Percentiles rank a stretch among this genome's conserved stretches.
Evolutionary conservation across 2,888 invertebrate species (phyloP).

Genomic region (Lissocephala sabroskyi): DNA sequence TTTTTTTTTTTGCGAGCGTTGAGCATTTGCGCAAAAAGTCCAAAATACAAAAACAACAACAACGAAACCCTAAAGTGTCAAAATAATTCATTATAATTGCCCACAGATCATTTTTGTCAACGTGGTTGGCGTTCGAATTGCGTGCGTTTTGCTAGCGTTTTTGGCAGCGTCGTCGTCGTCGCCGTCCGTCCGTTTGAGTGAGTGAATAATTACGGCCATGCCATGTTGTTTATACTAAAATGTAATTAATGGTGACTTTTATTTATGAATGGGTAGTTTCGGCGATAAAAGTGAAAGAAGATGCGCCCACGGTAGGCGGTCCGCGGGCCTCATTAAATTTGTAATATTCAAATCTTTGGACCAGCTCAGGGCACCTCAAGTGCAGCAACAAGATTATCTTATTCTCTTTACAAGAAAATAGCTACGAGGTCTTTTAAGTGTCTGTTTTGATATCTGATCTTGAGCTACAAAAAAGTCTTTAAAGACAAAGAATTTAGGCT

Average conservation of each 20-base stretch:
- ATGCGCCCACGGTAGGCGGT: too few species aligned
- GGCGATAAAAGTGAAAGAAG: too few species aligned
- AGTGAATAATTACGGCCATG: conserved; percentile 58
- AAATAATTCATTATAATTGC: conserved; percentile 71
- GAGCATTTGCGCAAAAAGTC: conserved; percentile 38
- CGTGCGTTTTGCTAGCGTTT: conserved; percentile 12
- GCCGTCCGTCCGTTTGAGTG: conserved; percentile 21
- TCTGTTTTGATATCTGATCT: too few species aligned
- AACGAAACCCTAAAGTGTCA: conserved; percentile 60
- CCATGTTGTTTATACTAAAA: conserved; percentile 55
- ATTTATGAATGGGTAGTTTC: conserved; percentile 50
- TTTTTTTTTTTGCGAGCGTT: conserved; percentile 42
- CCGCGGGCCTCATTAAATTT: too few species aligned
- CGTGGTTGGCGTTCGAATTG: conserved; percentile 16
- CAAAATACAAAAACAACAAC: too few species aligned
- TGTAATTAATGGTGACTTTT: conserved; percentile 61
- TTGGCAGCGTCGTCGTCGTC: conserved; percentile 1
- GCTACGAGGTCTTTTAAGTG: too few species aligned
- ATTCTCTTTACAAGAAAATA: too few species aligned
- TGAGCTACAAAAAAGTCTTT: too few species aligned
- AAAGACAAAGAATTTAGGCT: too few species aligned
- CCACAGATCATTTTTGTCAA: conserved; percentile 62
- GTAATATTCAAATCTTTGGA: too few species aligned
- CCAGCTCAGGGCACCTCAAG: too few species aligned
- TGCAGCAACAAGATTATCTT: too few species aligned